Percentiles rank a stretch among this genome's conserved stretches.
Conservation (phyloP, 2,888 invertebrate species). For the Mylabris sibirica region DNA sequence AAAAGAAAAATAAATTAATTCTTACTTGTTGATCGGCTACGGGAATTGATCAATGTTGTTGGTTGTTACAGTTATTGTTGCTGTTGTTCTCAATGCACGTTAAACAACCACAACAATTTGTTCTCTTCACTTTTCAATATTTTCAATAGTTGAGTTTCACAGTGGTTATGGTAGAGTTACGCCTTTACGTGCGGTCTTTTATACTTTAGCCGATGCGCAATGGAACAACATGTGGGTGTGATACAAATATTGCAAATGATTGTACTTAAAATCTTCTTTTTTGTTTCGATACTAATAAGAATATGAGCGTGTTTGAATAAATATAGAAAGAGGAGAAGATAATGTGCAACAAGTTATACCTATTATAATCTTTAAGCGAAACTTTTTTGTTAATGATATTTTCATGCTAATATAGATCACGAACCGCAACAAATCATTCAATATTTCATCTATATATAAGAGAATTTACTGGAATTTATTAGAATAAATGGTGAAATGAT, state of each 20-base stretch:
- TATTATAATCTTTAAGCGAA: no score
- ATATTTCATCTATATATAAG: neutral
- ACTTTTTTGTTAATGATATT: no score
- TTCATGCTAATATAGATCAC: neutral
- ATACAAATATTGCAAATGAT: constrained; percentile 30
- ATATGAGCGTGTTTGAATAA: neutral
- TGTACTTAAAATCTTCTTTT: constrained; percentile 2
- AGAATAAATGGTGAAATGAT: neutral
- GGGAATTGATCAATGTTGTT: neutral
- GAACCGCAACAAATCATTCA: neutral
- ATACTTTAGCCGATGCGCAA: constrained; percentile 40
- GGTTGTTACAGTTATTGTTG: neutral
- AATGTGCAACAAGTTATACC: constrained; percentile 29
- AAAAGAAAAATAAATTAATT: neutral
- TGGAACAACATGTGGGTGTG: constrained; percentile 45
- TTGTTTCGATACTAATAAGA: neutral
- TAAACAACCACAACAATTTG: constrained; percentile 10
- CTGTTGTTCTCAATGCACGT: neutral
- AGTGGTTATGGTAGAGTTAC: constrained; percentile 34
- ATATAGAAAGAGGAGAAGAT: neutral
- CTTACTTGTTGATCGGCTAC: constrained; percentile 5
- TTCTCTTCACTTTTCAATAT: constrained; percentile 23
- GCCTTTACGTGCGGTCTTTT: constrained; percentile 39
- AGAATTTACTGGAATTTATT: neutral
- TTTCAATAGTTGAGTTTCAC: constrained; percentile 32